phyloP scores from a whole-genome alignment of 2,113 vertebrate species.

The Bubo blakistoni region DNA sequence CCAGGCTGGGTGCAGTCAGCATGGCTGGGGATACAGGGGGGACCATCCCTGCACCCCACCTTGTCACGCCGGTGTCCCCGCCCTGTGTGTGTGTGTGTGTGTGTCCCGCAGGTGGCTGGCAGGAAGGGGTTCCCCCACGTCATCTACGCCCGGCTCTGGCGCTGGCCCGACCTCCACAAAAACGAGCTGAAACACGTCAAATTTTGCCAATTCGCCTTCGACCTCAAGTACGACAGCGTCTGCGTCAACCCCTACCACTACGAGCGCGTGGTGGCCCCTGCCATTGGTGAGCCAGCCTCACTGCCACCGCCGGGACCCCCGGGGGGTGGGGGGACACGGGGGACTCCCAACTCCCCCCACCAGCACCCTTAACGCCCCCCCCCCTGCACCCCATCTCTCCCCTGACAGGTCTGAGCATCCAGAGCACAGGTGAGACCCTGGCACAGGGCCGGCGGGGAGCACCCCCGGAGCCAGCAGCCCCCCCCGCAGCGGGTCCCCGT shows the following conservation, averaged over 20 bases:
- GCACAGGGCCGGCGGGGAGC: background rate
- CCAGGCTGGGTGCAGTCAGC: background rate
- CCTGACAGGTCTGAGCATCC: background rate
- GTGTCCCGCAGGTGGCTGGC: constrained; percentile 68
- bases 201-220: constrained; percentile 82
- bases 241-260: constrained; percentile 86
- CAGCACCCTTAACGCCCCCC: background rate
- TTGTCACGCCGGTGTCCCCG: background rate
- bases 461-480: background rate
- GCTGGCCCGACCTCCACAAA: constrained; percentile 83
- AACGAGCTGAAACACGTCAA: constrained; percentile 84
- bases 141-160: constrained; percentile 81
- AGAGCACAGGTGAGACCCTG: background rate
- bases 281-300: background rate
- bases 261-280: constrained; percentile 71
- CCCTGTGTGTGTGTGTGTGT: no score
- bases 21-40: background rate
- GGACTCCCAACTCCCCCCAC: background rate
- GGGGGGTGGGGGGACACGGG: background rate
- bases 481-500: background rate
- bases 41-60: no score
- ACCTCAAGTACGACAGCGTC: constrained; percentile 84
- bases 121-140: constrained; percentile 82
- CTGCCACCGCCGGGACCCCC: no score
- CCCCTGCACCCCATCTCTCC: background rate